Evolutionary conservation across 1,140 invertebrate species (phyloP), one percentile per base, ranked within the genome.

Genomic region (Scylla paramamosain): DNA sequence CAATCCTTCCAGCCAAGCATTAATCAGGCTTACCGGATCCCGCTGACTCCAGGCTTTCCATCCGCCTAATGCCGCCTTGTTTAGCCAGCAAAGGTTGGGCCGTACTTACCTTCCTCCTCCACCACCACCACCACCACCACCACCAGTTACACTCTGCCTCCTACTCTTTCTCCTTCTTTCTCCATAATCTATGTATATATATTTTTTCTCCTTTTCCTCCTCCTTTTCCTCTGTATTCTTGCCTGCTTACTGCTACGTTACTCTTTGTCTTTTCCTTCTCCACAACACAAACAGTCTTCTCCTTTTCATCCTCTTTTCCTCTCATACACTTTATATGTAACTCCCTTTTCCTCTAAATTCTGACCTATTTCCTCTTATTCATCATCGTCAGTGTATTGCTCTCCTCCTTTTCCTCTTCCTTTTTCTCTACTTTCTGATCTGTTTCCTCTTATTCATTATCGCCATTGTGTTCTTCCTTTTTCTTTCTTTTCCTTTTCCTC

Each of bases 11-110:
- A 32, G 20, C 52, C 52, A 39, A 91, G 94, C 94, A 94, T 94
- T 95, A 95, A 95, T 95, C 91, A 59, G 28, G 83, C 94, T 92
- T 92, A 92, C 82, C 32, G 59, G 88, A 94, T 91, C 77, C 48
- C 59, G 0, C 25, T 86, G 89, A 31, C 31, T 86, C 29, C 45
- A 31, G 31, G 45, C 48, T 90, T 82, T 52, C n/a, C 28, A 29
- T 77, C 52, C 82, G 59, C 89, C 31, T 91, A 91, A 91, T 94
- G 77, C 94, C 45, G 25, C 94, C 88, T 83, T 91, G 88, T 91
- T 94, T 92, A 92, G 83, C 52, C 28, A 25, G 88, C 67, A 86
- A 86, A 31, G 67, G 45, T 59, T 84, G 87, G 59, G 84, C 77
- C 29, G 12, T 59, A 12, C 16, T 20, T 28, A 39, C 16, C 84